These are phyloP conservation scores for Oryzias curvinotus DNA, from an alignment of 2,113 vertebrate species.

Conservation along the genomic window DNA sequence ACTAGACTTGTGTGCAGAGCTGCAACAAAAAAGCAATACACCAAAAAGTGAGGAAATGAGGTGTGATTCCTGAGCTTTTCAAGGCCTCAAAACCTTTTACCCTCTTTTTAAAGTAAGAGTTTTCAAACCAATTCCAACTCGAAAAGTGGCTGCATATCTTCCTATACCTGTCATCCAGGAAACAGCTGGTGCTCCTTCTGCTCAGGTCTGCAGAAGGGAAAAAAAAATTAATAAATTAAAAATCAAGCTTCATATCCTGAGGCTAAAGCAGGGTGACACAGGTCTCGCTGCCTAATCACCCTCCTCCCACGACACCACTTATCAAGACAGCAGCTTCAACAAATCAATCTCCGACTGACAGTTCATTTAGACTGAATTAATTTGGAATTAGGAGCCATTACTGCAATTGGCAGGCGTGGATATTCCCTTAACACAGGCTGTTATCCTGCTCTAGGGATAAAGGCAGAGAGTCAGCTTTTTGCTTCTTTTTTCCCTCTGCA, in stretches of 20 bases:
- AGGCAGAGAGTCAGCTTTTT: constrained; percentile 71
- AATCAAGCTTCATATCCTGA: constrained; percentile 60
- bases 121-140: constrained; percentile 21
- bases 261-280: constrained; percentile 78
- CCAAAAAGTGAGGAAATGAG: constrained; percentile 31
- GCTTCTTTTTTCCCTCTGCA: constrained; percentile 20
- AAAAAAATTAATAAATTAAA: constrained; percentile 9
- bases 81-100: constrained; percentile 18
- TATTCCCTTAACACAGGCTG: constrained; percentile 83
- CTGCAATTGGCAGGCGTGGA: constrained; percentile 88
- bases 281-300: constrained; percentile 84
- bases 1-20: constrained; percentile 42
- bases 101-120: constrained; percentile 13
- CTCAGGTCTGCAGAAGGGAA: constrained; percentile 59
- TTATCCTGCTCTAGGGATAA: constrained; percentile 78
- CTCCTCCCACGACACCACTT: constrained; percentile 79
- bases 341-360: constrained; percentile 94
- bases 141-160: constrained; percentile 41
- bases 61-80: constrained; percentile 10
- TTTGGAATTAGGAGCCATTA: constrained; percentile 93
- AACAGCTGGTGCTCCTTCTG: constrained; percentile 61
- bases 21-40: constrained; percentile 33
- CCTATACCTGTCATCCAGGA: constrained; percentile 77
- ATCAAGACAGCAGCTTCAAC: constrained; percentile 87
- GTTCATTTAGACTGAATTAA: constrained; percentile 96